A percentile compares a stretch with the other conserved stretches of the same genome.
phyloP scores from a whole-genome alignment of 2,113 vertebrate species.

The Chrysochloris asiatica region DNA sequence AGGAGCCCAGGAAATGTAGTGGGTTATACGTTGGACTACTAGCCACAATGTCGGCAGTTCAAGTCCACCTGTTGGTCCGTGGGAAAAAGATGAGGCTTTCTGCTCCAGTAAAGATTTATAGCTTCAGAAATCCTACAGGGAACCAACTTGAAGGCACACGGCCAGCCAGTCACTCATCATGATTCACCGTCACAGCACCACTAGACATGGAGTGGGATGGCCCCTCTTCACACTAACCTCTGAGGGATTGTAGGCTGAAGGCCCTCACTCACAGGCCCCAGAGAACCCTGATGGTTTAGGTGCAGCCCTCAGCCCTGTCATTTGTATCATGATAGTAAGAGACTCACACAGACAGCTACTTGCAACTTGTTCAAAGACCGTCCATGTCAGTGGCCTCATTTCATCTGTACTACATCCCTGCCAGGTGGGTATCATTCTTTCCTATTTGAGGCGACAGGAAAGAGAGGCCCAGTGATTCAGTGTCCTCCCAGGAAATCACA shows the following conservation, averaged over 20 bases:
- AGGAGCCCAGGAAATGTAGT: too few relatives aligned
- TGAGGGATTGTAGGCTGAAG: not conserved
- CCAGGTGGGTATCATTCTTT: not conserved
- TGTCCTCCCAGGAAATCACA: not conserved
- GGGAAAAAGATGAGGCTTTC: too few relatives aligned
- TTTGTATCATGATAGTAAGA: not conserved
- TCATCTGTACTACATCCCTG: not conserved
- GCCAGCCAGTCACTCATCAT: too few relatives aligned
- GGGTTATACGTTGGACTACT: too few relatives aligned
- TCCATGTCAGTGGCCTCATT: not conserved
- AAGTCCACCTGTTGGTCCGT: too few relatives aligned
- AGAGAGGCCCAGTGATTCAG: not conserved
- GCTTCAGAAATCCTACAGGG: too few relatives aligned
- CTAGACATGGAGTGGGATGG: rapidly evolving
- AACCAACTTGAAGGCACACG: too few relatives aligned
- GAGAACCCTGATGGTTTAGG: not conserved
- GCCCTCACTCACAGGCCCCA: not conserved
- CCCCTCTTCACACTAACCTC: not conserved
- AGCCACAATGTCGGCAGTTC: too few relatives aligned
- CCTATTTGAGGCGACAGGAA: not conserved
- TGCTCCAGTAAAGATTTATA: too few relatives aligned
- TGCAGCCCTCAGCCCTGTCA: not conserved
- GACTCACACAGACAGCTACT: not conserved
- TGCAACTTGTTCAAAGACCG: conserved; percentile 44
- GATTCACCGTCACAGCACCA: not conserved